phyloP scores from a whole-genome alignment of 2,113 vertebrate species.

The Naja naja region DNA sequence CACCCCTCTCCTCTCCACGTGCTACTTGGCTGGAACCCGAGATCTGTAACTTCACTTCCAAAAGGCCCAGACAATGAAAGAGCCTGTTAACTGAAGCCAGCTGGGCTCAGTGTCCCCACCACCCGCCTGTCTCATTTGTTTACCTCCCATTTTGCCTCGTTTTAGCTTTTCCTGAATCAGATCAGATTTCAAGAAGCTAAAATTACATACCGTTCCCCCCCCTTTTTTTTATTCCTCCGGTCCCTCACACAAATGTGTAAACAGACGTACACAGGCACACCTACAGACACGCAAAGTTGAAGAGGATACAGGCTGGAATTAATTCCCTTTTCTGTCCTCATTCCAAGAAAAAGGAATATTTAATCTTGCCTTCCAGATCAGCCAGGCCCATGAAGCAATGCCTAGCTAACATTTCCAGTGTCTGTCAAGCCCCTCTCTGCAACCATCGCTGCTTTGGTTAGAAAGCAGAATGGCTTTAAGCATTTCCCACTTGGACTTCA shows the following conservation, averaged over 20 bases:
- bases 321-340: not conserved
- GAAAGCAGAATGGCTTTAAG: not conserved
- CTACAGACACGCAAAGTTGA: not conserved
- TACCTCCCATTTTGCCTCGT: slow-evolving; percentile 1
- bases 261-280: not conserved
- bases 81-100: slow-evolving; percentile 22
- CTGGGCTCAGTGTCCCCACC: not conserved
- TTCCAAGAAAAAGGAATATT: not conserved
- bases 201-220: slow-evolving; percentile 2
- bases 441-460: not conserved
- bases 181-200: slow-evolving; percentile 27
- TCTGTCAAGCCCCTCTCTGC: not conserved
- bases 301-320: not conserved
- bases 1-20: not conserved
- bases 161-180: slow-evolving; percentile 25
- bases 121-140: slow-evolving; percentile 6
- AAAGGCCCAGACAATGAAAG: slow-evolving; percentile 19
- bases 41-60: slow-evolving; percentile 14
- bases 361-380: slow-evolving; percentile 11
- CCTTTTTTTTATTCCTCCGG: not conserved
- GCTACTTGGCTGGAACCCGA: slow-evolving; percentile 11
- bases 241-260: not conserved
- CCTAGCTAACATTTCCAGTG: not conserved
- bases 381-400: not conserved
- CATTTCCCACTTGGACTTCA: not conserved